Evolutionary conservation across 2,888 invertebrate species (phyloP), one percentile per base, ranked within the genome.

Genomic region (Neoscelio sp.): DNA sequence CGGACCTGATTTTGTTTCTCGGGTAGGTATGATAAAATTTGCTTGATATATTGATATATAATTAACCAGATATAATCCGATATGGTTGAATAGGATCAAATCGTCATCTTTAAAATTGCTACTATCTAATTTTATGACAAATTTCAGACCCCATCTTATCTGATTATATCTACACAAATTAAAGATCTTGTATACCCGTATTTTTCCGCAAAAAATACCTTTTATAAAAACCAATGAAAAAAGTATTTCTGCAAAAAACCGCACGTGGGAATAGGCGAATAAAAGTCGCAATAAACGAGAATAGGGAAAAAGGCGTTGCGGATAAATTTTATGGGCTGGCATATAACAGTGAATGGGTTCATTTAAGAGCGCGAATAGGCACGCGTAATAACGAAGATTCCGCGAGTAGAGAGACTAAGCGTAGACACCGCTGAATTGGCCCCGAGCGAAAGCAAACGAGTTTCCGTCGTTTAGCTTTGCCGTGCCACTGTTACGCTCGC

Each of bases 401-500:
- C 73, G 48, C 74, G 35, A 44, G 35, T 38, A 15, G 13, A 33
- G 82, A 81, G 81, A 80, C 83, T 64, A 56, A 74, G 48, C 79
- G 81, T 44, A 79, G 78, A 82, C 83, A 77, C 71, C 64, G 68
- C 33, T 54, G 35, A 76, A 73, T 44, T 46, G 75, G 50, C 80
- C 64, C 52, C 48, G 77, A 64, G 77, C 79, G 64, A 79, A 80
- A 82, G 82, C 83, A 82, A 86, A 83, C 80, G 81, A 80, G 84
- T 83, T 85, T 86, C 84, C 85, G 85, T 81, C 82, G 82, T 83
- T 85, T 83, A 83, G 67, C 80, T 75, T 35, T 50, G 65, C 64
- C 35, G 44, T 56, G 71, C 38, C 74, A 40, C 48, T 10, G 54
- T 76, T 81, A 79, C 80, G 79, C 62, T 75, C 65, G 54, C 54